These are phyloP conservation scores for Lasioglossum oenotherae DNA, from an alignment of 2,888 invertebrate genomes.

Conservation along the genomic window DNA sequence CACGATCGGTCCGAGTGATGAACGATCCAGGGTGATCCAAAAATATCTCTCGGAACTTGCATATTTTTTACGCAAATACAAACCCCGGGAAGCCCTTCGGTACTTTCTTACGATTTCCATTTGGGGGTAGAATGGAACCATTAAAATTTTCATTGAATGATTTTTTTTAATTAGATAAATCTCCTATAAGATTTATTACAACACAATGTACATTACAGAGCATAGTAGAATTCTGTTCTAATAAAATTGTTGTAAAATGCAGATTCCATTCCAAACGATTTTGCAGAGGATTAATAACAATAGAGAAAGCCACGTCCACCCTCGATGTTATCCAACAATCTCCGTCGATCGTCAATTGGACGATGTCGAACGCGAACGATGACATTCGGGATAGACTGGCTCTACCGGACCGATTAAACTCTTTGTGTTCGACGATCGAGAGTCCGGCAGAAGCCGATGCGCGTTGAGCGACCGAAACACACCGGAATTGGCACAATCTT, in stretches of 20 bases:
- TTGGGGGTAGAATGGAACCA: too few relatives aligned
- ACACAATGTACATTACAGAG: too few relatives aligned
- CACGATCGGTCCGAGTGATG: background rate
- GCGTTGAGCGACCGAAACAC: slow-evolving; percentile 1
- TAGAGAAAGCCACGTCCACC: too few relatives aligned
- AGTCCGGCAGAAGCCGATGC: background rate
- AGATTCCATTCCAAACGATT: too few relatives aligned
- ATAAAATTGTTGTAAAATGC: background rate
- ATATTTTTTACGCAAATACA: background rate
- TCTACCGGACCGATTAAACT: background rate
- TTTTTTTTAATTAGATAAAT: too few relatives aligned
- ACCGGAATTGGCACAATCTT: slow-evolving; percentile 39
- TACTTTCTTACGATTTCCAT: too few relatives aligned
- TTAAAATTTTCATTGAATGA: too few relatives aligned
- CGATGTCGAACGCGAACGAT: background rate
- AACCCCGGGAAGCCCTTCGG: too few relatives aligned
- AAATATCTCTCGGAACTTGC: background rate
- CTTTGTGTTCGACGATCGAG: background rate
- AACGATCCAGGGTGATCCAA: background rate
- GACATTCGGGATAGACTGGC: background rate
- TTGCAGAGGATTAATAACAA: too few relatives aligned
- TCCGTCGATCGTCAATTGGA: background rate
- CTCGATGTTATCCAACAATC: too few relatives aligned
- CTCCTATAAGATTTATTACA: too few relatives aligned
- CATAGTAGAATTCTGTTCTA: background rate